These are phyloP conservation scores for Ophion ventricosus DNA, from an alignment of 2,888 invertebrate species.

Conservation along the genomic window DNA sequence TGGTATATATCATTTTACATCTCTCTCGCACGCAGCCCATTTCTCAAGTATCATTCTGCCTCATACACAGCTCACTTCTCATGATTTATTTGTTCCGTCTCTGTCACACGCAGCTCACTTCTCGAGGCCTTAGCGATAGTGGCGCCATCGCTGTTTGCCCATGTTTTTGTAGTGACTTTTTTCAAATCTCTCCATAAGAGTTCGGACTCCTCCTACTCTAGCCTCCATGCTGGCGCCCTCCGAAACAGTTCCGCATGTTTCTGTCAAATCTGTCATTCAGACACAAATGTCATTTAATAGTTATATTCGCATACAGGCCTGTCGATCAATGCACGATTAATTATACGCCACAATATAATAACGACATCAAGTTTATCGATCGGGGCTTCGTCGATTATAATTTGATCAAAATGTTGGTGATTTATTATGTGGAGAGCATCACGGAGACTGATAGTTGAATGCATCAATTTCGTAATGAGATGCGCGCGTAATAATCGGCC, in stretches of 20 bases:
- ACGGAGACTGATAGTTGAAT: constrained; percentile 71
- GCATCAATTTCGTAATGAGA: constrained; percentile 70
- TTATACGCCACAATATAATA: neutral
- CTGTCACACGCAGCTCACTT: too few species aligned
- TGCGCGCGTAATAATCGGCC: constrained; percentile 70
- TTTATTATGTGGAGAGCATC: constrained; percentile 73
- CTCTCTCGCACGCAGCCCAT: too few species aligned
- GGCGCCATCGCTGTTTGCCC: too few species aligned
- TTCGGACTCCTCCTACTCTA: too few species aligned
- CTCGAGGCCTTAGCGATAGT: too few species aligned
- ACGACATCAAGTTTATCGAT: constrained; percentile 38
- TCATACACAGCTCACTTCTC: too few species aligned
- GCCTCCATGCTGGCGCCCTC: neutral
- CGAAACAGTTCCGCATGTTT: neutral
- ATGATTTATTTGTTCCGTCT: too few species aligned
- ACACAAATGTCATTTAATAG: constrained; percentile 18
- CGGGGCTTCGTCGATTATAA: constrained; percentile 43
- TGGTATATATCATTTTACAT: too few species aligned
- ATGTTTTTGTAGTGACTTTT: too few species aligned
- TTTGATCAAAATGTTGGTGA: constrained; percentile 69
- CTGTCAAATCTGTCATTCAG: constrained; percentile 24
- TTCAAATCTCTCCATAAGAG: too few species aligned
- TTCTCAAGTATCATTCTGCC: too few species aligned
- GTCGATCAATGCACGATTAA: neutral
- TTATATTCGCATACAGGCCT: neutral